These are phyloP conservation scores for Tonatia bakeri DNA, from an alignment of 2,113 vertebrate genomes.

Conservation along the genomic window DNA sequence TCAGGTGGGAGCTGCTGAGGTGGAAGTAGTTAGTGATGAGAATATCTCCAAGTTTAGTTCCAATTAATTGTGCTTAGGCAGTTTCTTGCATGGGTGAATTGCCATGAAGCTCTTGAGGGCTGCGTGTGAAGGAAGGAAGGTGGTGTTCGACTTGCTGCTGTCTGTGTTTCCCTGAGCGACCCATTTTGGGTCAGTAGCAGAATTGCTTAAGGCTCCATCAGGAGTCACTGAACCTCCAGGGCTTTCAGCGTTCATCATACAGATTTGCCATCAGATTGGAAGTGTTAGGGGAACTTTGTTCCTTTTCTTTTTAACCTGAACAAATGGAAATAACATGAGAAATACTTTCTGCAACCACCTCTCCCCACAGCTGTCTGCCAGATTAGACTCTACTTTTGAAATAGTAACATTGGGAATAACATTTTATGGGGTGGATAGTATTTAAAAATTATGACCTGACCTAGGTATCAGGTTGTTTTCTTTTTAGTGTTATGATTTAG, in stretches of 20 bases:
- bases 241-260: not conserved
- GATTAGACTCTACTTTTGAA: conserved; percentile 65
- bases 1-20: not conserved
- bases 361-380: not conserved
- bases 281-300: not conserved
- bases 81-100: not conserved
- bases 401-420: conserved; percentile 48
- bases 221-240: not conserved
- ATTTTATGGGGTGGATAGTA: not conserved
- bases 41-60: too few relatives aligned
- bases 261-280: not conserved
- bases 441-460: conserved; percentile 23
- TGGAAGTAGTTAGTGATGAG: not conserved
- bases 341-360: not conserved
- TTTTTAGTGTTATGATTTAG: not conserved
- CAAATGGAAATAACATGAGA: not conserved
- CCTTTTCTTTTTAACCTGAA: not conserved
- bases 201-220: not conserved
- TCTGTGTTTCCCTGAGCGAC: not conserved
- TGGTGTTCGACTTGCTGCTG: not conserved
- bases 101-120: not conserved
- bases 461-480: not conserved
- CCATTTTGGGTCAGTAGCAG: not conserved
- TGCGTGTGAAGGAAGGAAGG: not conserved
- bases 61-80: not conserved